Conservation (phyloP, 2,888 invertebrate genomes). For the Onthophagus sagittarius region DNA sequence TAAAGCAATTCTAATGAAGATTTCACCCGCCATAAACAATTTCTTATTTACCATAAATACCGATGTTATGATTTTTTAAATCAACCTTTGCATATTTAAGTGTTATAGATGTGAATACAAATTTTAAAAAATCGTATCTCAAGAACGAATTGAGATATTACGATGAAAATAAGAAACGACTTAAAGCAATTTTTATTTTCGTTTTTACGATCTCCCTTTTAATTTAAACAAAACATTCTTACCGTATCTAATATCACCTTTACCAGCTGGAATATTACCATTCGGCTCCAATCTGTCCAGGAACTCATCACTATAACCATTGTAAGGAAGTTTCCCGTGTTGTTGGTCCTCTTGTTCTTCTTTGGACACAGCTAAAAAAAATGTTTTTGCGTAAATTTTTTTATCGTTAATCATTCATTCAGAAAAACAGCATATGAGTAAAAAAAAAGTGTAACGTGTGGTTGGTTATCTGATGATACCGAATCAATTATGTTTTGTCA, state of each 20-base stretch:
- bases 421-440: neutral
- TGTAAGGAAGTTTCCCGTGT: constrained; percentile 79
- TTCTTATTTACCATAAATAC: no score
- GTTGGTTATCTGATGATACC: neutral
- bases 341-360: constrained; percentile 76
- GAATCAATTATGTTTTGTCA: neutral
- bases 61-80: no score
- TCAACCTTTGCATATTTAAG: no score
- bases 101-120: no score
- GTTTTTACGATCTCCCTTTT: neutral
- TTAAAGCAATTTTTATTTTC: no score
- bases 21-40: no score
- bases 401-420: neutral
- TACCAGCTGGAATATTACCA: constrained; percentile 87
- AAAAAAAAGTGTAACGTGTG: neutral
- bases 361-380: constrained; percentile 76
- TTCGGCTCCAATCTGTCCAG: constrained; percentile 90
- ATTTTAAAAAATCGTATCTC: no score
- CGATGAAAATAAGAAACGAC: no score
- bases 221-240: constrained; percentile 33
- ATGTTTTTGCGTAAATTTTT: neutral
- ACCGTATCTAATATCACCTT: constrained; percentile 72
- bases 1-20: no score
- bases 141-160: no score
- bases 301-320: constrained; percentile 92